A percentile compares a stretch with the other conserved stretches of the same genome.
phyloP scores from a whole-genome alignment of 2,888 invertebrate species.

The Nomada ruficornis region DNA sequence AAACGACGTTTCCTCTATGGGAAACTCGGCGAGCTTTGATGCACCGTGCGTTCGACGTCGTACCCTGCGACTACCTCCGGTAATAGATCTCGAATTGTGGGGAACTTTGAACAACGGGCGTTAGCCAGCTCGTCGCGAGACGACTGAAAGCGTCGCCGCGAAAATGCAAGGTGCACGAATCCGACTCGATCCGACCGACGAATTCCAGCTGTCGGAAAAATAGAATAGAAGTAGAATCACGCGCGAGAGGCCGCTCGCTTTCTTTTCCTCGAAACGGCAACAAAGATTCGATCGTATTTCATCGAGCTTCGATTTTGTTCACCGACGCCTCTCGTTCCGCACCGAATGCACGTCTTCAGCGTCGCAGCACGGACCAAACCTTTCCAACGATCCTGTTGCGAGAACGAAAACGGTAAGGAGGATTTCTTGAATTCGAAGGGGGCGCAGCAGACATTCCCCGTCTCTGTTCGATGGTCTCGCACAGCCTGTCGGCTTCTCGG shows the following conservation, averaged over 20 bases:
- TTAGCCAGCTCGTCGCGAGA: neutral
- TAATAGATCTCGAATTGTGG: neutral
- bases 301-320: conserved; percentile 12
- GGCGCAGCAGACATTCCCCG: neutral
- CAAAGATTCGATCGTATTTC: conserved; percentile 13
- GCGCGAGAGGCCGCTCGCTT: neutral
- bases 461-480: neutral
- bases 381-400: neutral
- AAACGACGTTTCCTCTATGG: conserved; percentile 24
- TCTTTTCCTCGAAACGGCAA: neutral
- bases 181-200: neutral
- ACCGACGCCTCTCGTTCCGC: neutral
- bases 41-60: neutral
- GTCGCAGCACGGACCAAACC: neutral
- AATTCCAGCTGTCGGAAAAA: neutral
- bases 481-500: conserved; percentile 26
- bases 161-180: neutral
- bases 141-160: neutral
- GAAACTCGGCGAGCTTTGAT: neutral
- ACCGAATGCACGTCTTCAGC: neutral
- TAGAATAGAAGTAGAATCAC: neutral
- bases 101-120: neutral
- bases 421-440: conserved; percentile 2
- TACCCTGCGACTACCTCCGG: neutral
- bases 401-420: neutral